phyloP scores from a whole-genome alignment of 2,797 vertebrate genomes.

The Tachyglossus aculeatus region DNA sequence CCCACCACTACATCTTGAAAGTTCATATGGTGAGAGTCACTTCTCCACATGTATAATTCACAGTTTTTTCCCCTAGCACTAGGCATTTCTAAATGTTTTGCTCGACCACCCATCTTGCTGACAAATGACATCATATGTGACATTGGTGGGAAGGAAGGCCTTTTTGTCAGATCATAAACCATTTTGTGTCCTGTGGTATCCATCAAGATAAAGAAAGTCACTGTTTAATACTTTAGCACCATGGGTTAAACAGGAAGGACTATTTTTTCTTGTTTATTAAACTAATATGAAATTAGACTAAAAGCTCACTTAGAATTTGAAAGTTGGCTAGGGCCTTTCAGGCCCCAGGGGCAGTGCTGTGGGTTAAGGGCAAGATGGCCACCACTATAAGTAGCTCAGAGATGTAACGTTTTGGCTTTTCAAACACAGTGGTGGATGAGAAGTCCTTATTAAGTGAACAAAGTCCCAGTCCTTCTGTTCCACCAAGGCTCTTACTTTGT shows the following conservation, averaged over 20 bases:
- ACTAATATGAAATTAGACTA: not conserved
- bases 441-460: slow-evolving; percentile 50
- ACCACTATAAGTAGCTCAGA: slow-evolving; percentile 16
- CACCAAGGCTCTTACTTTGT: slow-evolving; percentile 59
- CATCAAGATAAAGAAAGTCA: not conserved
- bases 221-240: not conserved
- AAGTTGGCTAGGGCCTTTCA: no score
- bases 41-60: slow-evolving; percentile 1
- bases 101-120: not conserved
- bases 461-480: slow-evolving; percentile 7
- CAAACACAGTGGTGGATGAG: slow-evolving; percentile 36
- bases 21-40: slow-evolving; percentile 16
- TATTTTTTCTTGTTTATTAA: not conserved
- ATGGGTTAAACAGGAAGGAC: not conserved
- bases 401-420: slow-evolving; percentile 23
- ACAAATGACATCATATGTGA: not conserved
- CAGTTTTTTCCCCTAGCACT: not conserved
- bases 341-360: no score
- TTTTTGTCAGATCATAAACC: not conserved
- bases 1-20: not conserved
- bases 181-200: not conserved
- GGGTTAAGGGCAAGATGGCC: not conserved
- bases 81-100: slow-evolving; percentile 2
- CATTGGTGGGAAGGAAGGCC: no score
- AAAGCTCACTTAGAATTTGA: no score